Evolutionary conservation across 2,888 invertebrate genomes (phyloP).

Genomic region (Halictus quadricinctus): DNA sequence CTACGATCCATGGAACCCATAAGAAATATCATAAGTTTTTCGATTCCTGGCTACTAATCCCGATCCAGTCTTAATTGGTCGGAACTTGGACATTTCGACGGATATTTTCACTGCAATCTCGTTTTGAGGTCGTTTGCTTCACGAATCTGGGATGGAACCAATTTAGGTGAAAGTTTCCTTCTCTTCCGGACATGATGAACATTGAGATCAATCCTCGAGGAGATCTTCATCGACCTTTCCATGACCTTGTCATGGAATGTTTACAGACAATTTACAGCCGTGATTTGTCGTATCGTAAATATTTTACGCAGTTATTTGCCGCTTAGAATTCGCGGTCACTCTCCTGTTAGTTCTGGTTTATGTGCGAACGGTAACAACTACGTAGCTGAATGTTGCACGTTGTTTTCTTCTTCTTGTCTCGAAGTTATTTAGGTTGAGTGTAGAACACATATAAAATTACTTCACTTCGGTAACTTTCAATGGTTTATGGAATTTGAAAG

Average conservation of each 20-base stretch:
- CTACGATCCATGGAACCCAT: background rate
- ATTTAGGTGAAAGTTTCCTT: constrained; percentile 6
- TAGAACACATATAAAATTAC: background rate
- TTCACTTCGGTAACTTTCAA: background rate
- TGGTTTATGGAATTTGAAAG: constrained; percentile 4
- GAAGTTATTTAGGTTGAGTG: constrained; percentile 1
- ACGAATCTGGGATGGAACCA: background rate
- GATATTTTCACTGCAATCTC: background rate
- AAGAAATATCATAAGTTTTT: background rate
- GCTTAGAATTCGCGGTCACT: background rate
- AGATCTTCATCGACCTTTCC: background rate
- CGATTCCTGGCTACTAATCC: too few species aligned
- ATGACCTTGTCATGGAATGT: background rate
- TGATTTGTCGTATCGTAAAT: background rate
- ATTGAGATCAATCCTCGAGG: background rate
- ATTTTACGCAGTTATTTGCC: background rate
- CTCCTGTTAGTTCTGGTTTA: background rate
- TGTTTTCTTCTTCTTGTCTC: background rate
- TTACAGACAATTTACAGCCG: background rate
- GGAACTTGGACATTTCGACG: background rate
- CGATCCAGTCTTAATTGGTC: background rate
- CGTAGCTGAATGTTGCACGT: background rate
- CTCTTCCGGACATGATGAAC: background rate
- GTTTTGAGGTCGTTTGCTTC: background rate
- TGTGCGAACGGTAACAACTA: background rate